Conservation (phyloP, 2,113 vertebrate genomes). For the Nesogale talazaci region DNA sequence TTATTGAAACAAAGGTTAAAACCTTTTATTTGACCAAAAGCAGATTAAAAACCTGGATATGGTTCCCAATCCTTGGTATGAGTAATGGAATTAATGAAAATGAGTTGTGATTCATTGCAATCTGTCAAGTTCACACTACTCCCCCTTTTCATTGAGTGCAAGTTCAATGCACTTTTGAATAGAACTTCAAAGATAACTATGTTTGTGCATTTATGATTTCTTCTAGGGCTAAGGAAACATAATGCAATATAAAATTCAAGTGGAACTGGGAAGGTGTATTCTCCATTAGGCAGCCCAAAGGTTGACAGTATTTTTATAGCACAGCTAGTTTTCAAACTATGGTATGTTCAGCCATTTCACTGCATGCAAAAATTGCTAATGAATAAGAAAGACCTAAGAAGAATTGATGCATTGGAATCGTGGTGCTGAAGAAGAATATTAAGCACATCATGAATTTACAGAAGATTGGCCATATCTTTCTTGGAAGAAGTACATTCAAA, state of each 20-base stretch:
- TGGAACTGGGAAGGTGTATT: not conserved
- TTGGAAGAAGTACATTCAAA: no score
- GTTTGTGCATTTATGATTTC: not conserved
- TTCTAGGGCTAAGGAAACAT: not conserved
- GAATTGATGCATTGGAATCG: no score
- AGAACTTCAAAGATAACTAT: not conserved
- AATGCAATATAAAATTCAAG: not conserved
- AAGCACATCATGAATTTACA: no score
- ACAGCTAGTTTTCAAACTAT: no score
- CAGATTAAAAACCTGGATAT: not conserved
- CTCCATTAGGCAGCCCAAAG: not conserved
- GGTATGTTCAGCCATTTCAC: no score
- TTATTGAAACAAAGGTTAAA: not conserved
- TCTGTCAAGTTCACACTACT: not conserved
- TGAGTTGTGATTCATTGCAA: not conserved
- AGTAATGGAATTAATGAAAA: not conserved
- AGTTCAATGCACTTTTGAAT: not conserved
- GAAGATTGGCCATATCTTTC: no score
- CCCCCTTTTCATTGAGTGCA: not conserved
- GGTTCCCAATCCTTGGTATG: not conserved
- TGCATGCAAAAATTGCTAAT: no score
- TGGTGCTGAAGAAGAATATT: no score
- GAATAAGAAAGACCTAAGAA: no score
- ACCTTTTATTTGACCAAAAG: slow-evolving; percentile 2
- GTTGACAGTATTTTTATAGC: no score